phyloP scores from a whole-genome alignment of 2,113 vertebrate genomes.

The Mandrillus leucophaeus region DNA sequence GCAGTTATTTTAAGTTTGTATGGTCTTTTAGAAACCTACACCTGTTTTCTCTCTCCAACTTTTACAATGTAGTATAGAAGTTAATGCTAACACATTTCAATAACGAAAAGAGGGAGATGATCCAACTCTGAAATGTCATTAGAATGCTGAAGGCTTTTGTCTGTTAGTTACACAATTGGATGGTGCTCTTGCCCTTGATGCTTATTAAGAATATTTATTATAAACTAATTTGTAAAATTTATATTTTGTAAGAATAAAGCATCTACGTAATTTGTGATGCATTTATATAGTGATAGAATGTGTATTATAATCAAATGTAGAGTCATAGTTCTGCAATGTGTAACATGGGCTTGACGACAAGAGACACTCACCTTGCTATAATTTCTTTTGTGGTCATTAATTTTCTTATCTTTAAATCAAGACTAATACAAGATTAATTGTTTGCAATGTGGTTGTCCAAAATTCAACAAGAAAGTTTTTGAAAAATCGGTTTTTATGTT shows the following conservation, averaged over 20 bases:
- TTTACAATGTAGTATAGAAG: background rate
- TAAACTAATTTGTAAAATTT: background rate
- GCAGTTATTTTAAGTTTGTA: background rate
- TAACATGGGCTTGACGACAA: background rate
- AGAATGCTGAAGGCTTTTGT: background rate
- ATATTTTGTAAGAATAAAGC: background rate
- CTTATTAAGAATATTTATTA: background rate
- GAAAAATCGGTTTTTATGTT: background rate
- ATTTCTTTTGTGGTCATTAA: background rate
- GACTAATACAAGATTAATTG: background rate
- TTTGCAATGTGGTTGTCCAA: background rate
- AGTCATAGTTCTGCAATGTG: background rate
- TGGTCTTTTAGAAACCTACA: background rate
- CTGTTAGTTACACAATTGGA: background rate
- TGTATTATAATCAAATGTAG: background rate
- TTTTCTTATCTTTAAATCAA: background rate
- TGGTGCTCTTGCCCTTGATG: background rate
- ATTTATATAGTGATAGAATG: background rate
- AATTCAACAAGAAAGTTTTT: background rate
- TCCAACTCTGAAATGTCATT: background rate
- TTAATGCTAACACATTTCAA: background rate
- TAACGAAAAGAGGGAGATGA: background rate
- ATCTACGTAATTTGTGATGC: background rate
- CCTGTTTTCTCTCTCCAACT: background rate
- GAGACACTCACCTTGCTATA: background rate